These are phyloP conservation scores for Tetramorium bicarinatum DNA, from an alignment of 2,888 invertebrate genomes.

Conservation along the genomic window DNA sequence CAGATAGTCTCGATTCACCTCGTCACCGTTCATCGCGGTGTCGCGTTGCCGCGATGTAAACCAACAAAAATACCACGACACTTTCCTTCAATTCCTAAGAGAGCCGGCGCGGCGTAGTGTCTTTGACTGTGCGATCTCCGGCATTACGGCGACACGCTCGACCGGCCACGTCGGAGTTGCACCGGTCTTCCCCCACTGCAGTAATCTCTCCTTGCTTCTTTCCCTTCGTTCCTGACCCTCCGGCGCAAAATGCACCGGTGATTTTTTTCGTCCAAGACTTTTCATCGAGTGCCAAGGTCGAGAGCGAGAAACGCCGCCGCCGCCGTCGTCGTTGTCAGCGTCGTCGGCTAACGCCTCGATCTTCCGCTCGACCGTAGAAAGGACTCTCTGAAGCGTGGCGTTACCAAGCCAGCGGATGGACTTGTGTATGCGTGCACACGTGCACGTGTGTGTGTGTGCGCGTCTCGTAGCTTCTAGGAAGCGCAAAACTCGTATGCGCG, in stretches of 20 bases:
- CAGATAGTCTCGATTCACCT: background rate
- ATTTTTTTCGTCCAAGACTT: slow-evolving; percentile 51
- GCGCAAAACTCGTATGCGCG: slow-evolving; percentile 3
- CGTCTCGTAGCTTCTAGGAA: slow-evolving; percentile 30
- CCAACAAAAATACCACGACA: background rate
- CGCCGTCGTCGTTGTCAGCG: slow-evolving; percentile 20
- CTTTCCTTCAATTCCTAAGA: slow-evolving; percentile 16
- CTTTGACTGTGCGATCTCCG: slow-evolving; percentile 20
- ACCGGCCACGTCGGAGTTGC: slow-evolving; percentile 13
- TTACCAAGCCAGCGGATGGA: background rate
- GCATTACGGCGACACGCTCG: slow-evolving; percentile 27
- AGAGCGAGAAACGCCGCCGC: slow-evolving; percentile 30
- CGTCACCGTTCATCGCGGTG: background rate
- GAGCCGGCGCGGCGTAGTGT: background rate
- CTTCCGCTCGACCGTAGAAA: slow-evolving; percentile 59
- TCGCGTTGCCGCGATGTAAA: background rate
- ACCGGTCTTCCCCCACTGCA: slow-evolving; percentile 35
- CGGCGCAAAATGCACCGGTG: slow-evolving; percentile 13
- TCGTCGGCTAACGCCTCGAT: slow-evolving; percentile 47
- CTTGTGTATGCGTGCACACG: background rate
- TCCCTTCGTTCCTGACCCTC: background rate
- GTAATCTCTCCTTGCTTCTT: background rate
- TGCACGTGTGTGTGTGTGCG: background rate
- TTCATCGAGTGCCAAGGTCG: slow-evolving; percentile 63
- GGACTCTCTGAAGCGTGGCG: slow-evolving; percentile 46